phyloP scores from a whole-genome alignment of 2,888 invertebrate genomes.

The Taenaris catops region DNA sequence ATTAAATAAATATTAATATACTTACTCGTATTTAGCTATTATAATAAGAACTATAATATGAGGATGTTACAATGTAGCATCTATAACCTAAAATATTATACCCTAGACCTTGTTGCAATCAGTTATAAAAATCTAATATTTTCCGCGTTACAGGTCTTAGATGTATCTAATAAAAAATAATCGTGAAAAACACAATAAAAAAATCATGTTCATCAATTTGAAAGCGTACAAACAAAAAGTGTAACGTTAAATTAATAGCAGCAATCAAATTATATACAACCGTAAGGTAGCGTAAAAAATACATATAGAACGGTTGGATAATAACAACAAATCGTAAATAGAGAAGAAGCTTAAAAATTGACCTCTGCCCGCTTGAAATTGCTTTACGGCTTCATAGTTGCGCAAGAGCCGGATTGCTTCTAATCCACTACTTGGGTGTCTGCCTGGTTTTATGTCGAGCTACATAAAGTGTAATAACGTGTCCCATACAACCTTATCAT shows the following conservation, averaged over 20 bases:
- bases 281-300: conserved; percentile 19
- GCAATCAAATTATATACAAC: conserved; percentile 20
- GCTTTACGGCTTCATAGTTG: conserved; percentile 48
- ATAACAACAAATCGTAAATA: conserved; percentile 71
- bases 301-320: conserved; percentile 49
- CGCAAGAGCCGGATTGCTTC: conserved; percentile 48
- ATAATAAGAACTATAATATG: too few relatives aligned
- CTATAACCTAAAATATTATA: too few relatives aligned
- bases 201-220: conserved; percentile 4
- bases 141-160: too few relatives aligned
- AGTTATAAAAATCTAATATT: too few relatives aligned
- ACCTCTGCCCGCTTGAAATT: conserved; percentile 43
- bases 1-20: too few relatives aligned
- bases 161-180: conserved; percentile 6
- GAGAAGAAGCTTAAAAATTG: conserved; percentile 51
- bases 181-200: conserved; percentile 11
- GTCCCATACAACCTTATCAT: conserved; percentile 12
- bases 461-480: conserved; percentile 57
- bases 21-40: too few relatives aligned
- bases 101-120: too few relatives aligned
- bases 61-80: too few relatives aligned
- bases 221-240: conserved; percentile 10
- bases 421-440: conserved; percentile 76
- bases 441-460: conserved; percentile 66
- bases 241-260: conserved; percentile 10